Conservation (phyloP, 2,113 vertebrate genomes). For the Aptenodytes forsteri region DNA sequence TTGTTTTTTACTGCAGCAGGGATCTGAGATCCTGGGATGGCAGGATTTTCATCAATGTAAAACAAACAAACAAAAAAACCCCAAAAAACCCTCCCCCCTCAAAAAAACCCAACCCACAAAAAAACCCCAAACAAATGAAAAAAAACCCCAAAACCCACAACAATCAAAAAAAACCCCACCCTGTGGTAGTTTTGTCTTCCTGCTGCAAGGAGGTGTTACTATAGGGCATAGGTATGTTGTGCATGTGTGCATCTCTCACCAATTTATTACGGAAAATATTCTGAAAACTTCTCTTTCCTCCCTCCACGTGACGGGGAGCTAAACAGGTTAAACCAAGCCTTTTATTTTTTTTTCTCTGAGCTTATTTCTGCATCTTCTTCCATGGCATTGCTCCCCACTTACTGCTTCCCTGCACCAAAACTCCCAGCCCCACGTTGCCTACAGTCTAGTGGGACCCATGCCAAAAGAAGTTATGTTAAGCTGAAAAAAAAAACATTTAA, state of each 20-base stretch:
- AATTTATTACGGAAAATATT: neutral
- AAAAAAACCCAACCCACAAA: too few species aligned
- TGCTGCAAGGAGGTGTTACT: neutral
- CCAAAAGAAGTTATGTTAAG: neutral
- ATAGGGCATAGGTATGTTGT: neutral
- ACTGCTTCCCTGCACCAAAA: neutral
- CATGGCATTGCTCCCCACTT: rapidly evolving
- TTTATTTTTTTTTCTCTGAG: neutral
- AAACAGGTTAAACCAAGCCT: neutral
- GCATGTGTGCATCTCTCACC: rapidly evolving
- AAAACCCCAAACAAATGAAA: neutral
- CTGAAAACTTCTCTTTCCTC: neutral
- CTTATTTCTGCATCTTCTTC: neutral
- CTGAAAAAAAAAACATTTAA: neutral
- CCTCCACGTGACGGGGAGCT: rapidly evolving
- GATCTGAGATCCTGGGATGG: neutral
- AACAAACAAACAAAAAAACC: neutral
- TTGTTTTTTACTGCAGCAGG: neutral
- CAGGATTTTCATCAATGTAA: neutral
- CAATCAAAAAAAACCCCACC: neutral
- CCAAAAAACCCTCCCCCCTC: too few species aligned
- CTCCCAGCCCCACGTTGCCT: rapidly evolving
- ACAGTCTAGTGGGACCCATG: rapidly evolving
- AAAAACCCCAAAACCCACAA: neutral
- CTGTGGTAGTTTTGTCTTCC: neutral